Evolutionary conservation across 53 echinoderm and acorn worm species (phyloP).

Genomic region (Henricia sp.): DNA sequence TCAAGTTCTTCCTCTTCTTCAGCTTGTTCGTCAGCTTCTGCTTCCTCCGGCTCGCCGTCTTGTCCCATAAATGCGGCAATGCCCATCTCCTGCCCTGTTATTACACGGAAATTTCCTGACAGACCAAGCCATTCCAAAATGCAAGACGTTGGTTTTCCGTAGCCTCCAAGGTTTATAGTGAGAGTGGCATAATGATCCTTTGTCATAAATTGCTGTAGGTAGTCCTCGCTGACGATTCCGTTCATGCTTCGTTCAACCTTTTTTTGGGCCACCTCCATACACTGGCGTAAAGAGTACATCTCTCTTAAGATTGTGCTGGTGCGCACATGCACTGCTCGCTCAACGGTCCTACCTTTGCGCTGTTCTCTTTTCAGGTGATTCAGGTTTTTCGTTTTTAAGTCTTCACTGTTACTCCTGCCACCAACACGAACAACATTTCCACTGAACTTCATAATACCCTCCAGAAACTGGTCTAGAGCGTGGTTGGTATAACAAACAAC

Average conservation of each 20-base stretch:
- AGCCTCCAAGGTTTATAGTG: not conserved
- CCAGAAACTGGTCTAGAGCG: constrained; percentile 94
- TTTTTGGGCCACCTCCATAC: constrained; percentile 55
- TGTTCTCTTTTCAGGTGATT: constrained; percentile 60
- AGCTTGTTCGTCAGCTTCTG: constrained; percentile 30
- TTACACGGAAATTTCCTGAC: constrained; percentile 38
- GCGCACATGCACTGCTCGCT: constrained; percentile 21
- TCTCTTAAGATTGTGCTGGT: constrained; percentile 45
- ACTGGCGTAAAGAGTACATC: constrained; percentile 37
- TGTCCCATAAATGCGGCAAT: constrained; percentile 33
- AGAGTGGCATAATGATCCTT: constrained; percentile 66
- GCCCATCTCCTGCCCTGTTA: constrained; percentile 8
- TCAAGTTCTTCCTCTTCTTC: constrained; percentile 69
- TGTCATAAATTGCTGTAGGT: constrained; percentile 67
- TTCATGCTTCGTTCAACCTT: constrained; percentile 60
- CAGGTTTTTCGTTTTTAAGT: constrained; percentile 76
- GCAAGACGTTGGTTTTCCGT: not conserved
- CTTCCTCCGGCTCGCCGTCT: constrained; percentile 22
- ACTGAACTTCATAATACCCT: constrained; percentile 75
- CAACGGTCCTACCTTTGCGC: constrained; percentile 12
- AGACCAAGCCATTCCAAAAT: constrained; percentile 55
- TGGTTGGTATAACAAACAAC: constrained; percentile 92
- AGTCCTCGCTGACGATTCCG: constrained; percentile 70
- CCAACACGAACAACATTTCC: constrained; percentile 85
- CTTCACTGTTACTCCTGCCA: constrained; percentile 81